Conservation (phyloP, 2,113 vertebrate species). For the Varanus salvator region DNA sequence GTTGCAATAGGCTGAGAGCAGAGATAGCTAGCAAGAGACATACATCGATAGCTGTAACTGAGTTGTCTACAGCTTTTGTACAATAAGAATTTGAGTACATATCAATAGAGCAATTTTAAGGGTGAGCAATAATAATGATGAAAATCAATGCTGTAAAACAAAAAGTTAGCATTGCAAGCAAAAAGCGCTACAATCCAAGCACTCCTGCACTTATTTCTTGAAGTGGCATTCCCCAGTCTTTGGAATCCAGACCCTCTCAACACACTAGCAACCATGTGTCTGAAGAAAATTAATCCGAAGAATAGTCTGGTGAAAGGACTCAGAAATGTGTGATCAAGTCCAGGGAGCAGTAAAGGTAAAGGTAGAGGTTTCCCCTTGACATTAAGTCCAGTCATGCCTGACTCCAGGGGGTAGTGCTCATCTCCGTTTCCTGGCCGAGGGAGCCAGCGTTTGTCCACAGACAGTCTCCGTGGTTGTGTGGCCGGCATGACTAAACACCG, state of each 20-base stretch:
- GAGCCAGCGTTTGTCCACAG: too few species aligned
- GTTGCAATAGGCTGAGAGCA: slow-evolving; percentile 73
- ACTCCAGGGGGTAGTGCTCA: too few species aligned
- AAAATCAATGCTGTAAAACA: slow-evolving; percentile 83
- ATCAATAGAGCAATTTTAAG: slow-evolving; percentile 76
- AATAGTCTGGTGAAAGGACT: slow-evolving; percentile 36
- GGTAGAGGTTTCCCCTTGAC: too few species aligned
- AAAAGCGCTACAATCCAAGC: slow-evolving; percentile 62
- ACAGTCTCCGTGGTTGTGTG: too few species aligned
- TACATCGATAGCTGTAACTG: slow-evolving; percentile 76
- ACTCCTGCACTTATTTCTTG: slow-evolving; percentile 45
- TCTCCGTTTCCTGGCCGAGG: too few species aligned
- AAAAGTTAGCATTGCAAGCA: slow-evolving; percentile 77
- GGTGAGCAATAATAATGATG: slow-evolving; percentile 80
- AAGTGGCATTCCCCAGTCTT: slow-evolving; percentile 12
- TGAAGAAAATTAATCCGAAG: not conserved
- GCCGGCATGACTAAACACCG: too few species aligned
- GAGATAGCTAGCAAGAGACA: slow-evolving; percentile 66
- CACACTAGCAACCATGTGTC: not conserved
- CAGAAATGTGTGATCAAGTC: not conserved
- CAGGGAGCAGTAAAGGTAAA: not conserved
- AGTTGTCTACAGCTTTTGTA: slow-evolving; percentile 69
- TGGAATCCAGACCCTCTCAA: not conserved
- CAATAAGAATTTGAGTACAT: slow-evolving; percentile 78
- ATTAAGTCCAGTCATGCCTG: too few species aligned